Base-by-base conservation (phyloP, 2,888 invertebrate species). In the Pterostichus madidus region DNA sequence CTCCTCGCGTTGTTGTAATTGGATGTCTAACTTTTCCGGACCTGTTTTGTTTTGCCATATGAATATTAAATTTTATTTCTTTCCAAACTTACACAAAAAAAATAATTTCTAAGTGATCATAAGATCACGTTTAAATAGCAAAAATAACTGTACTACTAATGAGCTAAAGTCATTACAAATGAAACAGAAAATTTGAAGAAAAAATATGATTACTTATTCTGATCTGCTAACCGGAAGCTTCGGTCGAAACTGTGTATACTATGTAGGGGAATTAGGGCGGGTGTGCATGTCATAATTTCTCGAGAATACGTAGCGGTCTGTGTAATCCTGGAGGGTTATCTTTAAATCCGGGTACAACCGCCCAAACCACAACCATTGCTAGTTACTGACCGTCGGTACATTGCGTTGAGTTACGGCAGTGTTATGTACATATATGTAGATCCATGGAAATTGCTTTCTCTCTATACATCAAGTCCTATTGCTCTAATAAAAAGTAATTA, bases 1-100 rank as follows among this genome's bases (percentile, higher is more conserved):
- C 80, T 80, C 80, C 68, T 80, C 80, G 80, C 68, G 59, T 32
- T 80, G 80, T 80, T 80, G 68, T 80, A 80, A 80, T 80, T 80
- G 68, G 52, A 80, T 80, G 80, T 80, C 80, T 68, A 80, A 80
- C 80, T 80, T 80, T 80, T 80, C 64, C 80, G 52, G 44, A 39
- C 46, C 52, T 46, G 68, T 68, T 78, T 53, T 68, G 80, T 80
- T 80, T 68, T 64, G 68, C 80, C 80, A 80, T 80, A 80, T 80
- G 80, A 64, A 80, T 68, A 80, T 80, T 59, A 80, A 80, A 80
- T 80, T 80, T 68, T 80, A 68, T 80, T 80, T 80, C 64, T 32
- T 64, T 64, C 52, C 39, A 17, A 77, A 77, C 2, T 71, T 44
- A 64, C 64, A 31, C 5, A 64, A 31, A 64, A 64, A 59, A 10